Conservation (phyloP, 2,797 vertebrate genomes). For the Sebastes diploproa region DNA sequence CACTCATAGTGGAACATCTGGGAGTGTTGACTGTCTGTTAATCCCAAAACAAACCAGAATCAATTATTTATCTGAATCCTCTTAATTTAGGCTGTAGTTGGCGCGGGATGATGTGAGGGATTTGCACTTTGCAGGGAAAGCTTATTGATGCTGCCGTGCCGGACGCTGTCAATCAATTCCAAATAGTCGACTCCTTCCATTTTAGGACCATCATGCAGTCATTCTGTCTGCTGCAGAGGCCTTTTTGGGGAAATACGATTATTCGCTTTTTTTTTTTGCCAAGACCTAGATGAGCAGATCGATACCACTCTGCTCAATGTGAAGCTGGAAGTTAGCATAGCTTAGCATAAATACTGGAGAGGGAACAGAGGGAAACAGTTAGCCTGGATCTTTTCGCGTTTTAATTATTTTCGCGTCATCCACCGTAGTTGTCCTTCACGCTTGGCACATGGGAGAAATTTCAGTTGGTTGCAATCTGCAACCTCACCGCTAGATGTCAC, state of each 20-base stretch:
- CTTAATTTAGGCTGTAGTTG: conserved; percentile 3
- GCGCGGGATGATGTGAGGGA: conserved; percentile 2
- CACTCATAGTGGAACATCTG: neutral
- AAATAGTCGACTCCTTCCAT: neutral
- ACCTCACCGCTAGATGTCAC: no score
- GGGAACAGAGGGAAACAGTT: no score
- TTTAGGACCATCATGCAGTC: neutral
- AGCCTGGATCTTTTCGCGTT: no score
- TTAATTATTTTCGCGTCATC: no score
- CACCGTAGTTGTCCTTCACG: no score
- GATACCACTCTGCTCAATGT: no score
- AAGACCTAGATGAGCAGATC: no score
- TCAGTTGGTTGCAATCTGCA: no score
- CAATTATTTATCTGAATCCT: conserved; percentile 39
- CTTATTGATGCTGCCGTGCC: neutral
- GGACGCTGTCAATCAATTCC: conserved; percentile 1
- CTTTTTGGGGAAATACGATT: neutral
- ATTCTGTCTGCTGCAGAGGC: neutral
- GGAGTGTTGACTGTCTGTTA: conserved; percentile 8
- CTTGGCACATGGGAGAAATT: no score
- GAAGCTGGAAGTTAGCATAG: neutral
- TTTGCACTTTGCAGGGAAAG: conserved; percentile 24
- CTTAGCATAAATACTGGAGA: neutral
- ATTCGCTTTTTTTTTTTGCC: neutral
- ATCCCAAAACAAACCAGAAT: conserved; percentile 37